Base-by-base conservation (phyloP, 30 jellyfish, hydroid and myxozoan genomes). In the Rhopilema esculentum region DNA sequence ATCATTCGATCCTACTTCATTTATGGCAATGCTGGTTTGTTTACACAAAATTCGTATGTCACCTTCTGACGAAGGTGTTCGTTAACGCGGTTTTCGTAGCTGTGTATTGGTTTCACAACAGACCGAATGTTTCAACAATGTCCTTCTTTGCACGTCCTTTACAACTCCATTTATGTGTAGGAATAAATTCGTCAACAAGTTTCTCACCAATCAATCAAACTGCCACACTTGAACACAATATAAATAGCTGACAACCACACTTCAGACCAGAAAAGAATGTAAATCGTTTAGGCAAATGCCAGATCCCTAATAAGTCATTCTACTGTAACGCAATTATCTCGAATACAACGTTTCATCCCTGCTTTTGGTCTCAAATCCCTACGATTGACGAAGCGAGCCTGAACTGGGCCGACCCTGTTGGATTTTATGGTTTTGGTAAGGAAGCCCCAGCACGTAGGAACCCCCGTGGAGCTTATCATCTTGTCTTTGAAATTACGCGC, bases 401-500 rank as follows among this genome's bases (percentile, higher is more conserved):
- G 61, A 66, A 84, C 93, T 84, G 93, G 67, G 82, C 85, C 89
- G 89, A 88, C 96, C 67, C 96, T 61, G 67, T 86, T 64, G 96
- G 96, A 89, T 89, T 89, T 89, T 89, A 89, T 84, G 89, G 88
- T 83, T 89, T 89, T 89, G 92, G 89, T 82, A 88, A 89, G 78
- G 82, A 71, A 27, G 74, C 61, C 97, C 88, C 97, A 90, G 97
- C 97, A 82, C 77, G 97, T 49, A 75, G 87, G 85, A 67, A 83
- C 97, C 97, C 97, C 97, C 89, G 97, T 83, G 80, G 97, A 16
- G 97, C 64, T 53, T 82, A 90, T 90, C 97, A 90, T 73, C 94
- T 83, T 66, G 69, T 78, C 89, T 78, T 90, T 90, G 94, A 90
- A 90, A 90, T 69, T 88, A 85, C 96, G 96, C 96, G 91, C 91